These are phyloP conservation scores for cat (Felis catus) DNA, from an alignment of 2,113 vertebrate genomes.

Conservation along the genomic window DNA sequence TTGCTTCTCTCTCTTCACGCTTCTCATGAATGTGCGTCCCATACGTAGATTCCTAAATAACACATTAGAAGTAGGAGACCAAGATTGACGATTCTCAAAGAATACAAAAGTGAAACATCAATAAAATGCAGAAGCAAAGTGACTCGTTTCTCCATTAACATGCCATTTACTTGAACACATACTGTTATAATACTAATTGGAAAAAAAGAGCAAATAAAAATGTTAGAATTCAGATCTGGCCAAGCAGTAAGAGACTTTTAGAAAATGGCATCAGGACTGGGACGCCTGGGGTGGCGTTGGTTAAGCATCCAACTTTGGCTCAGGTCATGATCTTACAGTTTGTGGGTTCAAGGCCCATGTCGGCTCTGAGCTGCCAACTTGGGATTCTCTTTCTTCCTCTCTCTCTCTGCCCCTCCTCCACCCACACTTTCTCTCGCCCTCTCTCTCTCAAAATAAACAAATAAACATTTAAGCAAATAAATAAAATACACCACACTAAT, in stretches of 20 bases:
- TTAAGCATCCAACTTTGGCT: too few species aligned
- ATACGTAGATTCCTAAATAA: conserved; percentile 93
- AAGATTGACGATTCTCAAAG: fast-evolving
- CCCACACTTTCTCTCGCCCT: too few species aligned
- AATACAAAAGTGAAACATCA: neutral
- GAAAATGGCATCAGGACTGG: neutral
- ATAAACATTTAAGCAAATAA: too few species aligned
- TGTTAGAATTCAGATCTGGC: neutral
- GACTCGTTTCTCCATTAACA: neutral
- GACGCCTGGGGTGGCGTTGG: too few species aligned
- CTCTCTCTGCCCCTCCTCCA: too few species aligned
- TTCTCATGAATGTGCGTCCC: conserved; percentile 99
- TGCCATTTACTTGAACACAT: neutral
- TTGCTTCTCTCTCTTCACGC: conserved; percentile 95
- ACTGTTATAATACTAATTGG: fast-evolving
- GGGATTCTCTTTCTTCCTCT: too few species aligned
- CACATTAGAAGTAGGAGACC: neutral
- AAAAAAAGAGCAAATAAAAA: neutral
- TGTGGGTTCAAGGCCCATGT: too few species aligned
- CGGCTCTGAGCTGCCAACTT: too few species aligned
- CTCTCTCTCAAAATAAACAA: too few species aligned
- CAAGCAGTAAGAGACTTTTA: neutral
- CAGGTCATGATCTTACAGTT: too few species aligned
- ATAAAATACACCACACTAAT: neutral
- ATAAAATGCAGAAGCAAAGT: neutral